Evolutionary conservation across 92 coral and sea anemone species (phyloP), one percentile per base, ranked within the genome.

Genomic region (Anthopleura xanthogrammica): DNA sequence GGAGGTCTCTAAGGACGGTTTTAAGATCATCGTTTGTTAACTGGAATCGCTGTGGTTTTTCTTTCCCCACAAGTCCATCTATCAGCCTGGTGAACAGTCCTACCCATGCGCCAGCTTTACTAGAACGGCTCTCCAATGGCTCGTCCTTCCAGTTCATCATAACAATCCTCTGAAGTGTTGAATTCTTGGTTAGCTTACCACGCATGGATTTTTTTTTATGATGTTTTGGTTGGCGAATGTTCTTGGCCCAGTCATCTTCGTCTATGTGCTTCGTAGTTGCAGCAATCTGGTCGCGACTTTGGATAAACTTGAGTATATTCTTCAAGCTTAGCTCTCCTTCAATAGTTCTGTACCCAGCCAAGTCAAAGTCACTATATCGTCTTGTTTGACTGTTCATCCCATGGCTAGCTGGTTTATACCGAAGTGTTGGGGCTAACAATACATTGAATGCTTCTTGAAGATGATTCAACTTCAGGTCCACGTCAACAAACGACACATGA

Each of bases 281-380:
- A 24, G 41, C 16, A 68, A 68, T 54, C 58, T 54, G 29, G 16
- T 68, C 74, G 11, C 16, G 16, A 10, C 41, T 68, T 68, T 68
- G 74, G 41, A 68, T 24, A 68, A 68, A 68, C 74, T 10, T 23
- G 13, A 68, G 42, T 68, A 68, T 29, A 68, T 68, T 68, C 42
- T 68, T 68, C 0, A 29, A 8, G 41, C 16, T 29, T n/a, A 68
- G 41, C 74, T 68, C 41, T 68, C 74, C 74, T 68, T 68, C 74
- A 68, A 68, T 68, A 12, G 74, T 68, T 8, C 74, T 24, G 14
- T 68, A 68, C 74, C 74, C 74, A 68, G 74, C 74, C 74, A 68
- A 68, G 74, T 68, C 74, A 24, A 24, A 68, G 16, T 29, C 74
- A 68, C 41, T 29, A 68, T n/a, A 36, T 23, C 46, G 19, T 29